Conservation (phyloP, 2,888 invertebrate genomes). For the Athrips mouffetella region DNA sequence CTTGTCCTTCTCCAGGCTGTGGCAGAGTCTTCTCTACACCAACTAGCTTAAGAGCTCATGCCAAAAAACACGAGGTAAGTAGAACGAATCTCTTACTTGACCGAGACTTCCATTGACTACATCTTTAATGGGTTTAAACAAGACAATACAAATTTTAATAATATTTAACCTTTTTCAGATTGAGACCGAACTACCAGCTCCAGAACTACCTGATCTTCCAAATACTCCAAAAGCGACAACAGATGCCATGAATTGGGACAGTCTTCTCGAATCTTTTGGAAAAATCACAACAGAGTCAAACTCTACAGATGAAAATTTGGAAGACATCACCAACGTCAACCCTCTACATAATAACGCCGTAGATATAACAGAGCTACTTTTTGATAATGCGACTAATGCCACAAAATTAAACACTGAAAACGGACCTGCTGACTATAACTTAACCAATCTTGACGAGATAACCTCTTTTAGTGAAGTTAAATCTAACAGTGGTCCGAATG, state of each 20-base stretch:
- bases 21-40: conserved; percentile 88
- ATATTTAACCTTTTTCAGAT: conserved; percentile 34
- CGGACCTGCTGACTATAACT: conserved; percentile 55
- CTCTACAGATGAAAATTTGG: conserved; percentile 60
- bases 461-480: conserved; percentile 49
- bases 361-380: conserved; percentile 65
- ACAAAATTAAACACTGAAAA: conserved; percentile 44
- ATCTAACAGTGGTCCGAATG: conserved; percentile 39
- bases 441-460: conserved; percentile 49
- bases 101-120: too few species aligned
- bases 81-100: not conserved
- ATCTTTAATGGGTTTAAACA: too few species aligned
- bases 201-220: conserved; percentile 35
- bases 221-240: conserved; percentile 30
- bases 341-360: conserved; percentile 42
- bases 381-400: conserved; percentile 49
- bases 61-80: conserved; percentile 83
- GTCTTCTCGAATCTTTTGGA: conserved; percentile 66
- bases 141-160: too few species aligned
- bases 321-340: conserved; percentile 52
- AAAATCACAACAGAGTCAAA: conserved; percentile 68
- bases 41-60: conserved; percentile 90
- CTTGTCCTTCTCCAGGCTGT: conserved; percentile 83
- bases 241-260: conserved; percentile 67
- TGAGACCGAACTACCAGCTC: conserved; percentile 39